Percentiles rank a stretch among this genome's conserved stretches.
These are phyloP conservation scores for Manis javanica DNA, from an alignment of 2,797 vertebrate genomes.

Conservation along the genomic window DNA sequence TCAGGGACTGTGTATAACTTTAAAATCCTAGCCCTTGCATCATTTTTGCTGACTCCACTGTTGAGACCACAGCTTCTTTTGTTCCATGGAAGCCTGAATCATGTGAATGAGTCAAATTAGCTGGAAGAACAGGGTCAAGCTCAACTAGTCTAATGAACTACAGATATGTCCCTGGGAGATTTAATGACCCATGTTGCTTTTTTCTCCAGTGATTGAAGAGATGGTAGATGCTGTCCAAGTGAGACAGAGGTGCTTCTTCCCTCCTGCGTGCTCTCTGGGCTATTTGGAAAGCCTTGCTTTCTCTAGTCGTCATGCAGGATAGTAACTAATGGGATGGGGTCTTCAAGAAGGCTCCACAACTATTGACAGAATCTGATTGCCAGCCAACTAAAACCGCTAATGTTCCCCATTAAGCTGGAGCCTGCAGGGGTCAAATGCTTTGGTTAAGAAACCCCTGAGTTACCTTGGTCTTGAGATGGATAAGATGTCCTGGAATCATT, in stretches of 20 bases:
- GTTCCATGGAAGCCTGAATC: not conserved
- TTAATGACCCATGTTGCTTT: not conserved
- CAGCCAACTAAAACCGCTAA: not conserved
- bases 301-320: not conserved
- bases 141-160: not conserved
- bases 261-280: not conserved
- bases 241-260: not conserved
- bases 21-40: not conserved
- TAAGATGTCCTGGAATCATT: not conserved
- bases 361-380: not conserved
- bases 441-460: not conserved
- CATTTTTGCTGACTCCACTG: not conserved
- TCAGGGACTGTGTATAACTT: not conserved
- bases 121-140: not conserved
- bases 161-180: not conserved
- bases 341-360: not conserved
- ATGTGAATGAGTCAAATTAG: not conserved
- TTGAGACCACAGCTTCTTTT: not conserved
- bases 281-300: not conserved
- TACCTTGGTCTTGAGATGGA: not conserved
- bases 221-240: not conserved
- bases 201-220: not conserved
- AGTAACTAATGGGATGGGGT: not conserved
- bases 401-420: not conserved
- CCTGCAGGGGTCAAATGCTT: not conserved